These are phyloP conservation scores for Microtus montanus DNA, from an alignment of 2,113 vertebrate genomes.

Conservation along the genomic window DNA sequence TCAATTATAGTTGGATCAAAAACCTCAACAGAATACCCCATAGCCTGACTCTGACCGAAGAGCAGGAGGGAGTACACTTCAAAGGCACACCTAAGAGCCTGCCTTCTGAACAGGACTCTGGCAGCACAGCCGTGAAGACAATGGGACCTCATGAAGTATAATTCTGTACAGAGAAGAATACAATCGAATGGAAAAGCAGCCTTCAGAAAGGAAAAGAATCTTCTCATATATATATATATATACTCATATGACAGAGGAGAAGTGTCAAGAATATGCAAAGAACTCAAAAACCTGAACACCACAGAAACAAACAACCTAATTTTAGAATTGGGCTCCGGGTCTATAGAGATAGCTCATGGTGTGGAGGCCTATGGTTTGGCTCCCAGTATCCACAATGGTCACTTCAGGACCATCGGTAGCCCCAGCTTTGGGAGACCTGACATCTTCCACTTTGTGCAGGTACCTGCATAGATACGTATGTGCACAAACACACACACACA, in stretches of 20 bases:
- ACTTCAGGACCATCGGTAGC: neutral
- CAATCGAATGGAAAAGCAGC: neutral
- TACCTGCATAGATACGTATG: neutral
- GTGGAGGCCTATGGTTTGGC: neutral
- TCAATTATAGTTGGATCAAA: neutral
- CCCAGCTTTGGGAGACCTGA: neutral
- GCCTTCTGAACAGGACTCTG: neutral
- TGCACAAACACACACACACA: neutral
- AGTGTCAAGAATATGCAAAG: neutral
- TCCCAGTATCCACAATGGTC: neutral
- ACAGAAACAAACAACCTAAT: neutral
- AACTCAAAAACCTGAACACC: neutral
- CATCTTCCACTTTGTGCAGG: neutral
- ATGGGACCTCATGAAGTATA: neutral
- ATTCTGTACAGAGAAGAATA: neutral
- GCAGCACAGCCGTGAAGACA: neutral
- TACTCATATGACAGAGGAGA: neutral
- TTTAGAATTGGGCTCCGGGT: neutral
- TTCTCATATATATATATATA: neutral
- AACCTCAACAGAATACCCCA: neutral
- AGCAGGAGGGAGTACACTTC: neutral
- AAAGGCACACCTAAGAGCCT: neutral
- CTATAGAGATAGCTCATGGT: neutral
- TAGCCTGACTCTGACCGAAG: neutral
- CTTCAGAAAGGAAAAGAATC: neutral